A percentile compares a stretch with the other conserved stretches of the same genome.
Evolutionary conservation across 2,888 invertebrate species (phyloP).

Genomic region (Diachrysia chrysitis): DNA sequence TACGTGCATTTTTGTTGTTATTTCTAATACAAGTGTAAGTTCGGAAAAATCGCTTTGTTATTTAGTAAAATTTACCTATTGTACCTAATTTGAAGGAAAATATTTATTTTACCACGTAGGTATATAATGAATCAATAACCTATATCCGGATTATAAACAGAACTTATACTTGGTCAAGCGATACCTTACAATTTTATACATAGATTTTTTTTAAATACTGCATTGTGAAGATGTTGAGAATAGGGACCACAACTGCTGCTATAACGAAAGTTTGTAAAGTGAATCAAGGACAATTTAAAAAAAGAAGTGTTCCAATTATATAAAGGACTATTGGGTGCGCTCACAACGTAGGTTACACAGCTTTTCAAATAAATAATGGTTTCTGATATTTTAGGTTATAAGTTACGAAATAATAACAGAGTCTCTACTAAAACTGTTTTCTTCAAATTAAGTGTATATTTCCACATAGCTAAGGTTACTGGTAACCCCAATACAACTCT

Average conservation of each 20-base stretch:
- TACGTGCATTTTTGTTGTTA: neutral
- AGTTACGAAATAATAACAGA: constrained; percentile 17
- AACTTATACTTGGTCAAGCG: neutral
- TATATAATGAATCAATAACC: too few species aligned
- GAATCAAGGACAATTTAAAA: constrained; percentile 36
- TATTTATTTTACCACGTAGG: too few species aligned
- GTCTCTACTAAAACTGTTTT: constrained; percentile 21
- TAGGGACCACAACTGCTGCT: constrained; percentile 20
- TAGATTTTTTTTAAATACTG: neutral
- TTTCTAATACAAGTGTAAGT: too few species aligned
- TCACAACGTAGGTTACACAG: constrained; percentile 30
- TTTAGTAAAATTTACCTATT: too few species aligned
- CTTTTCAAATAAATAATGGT: constrained; percentile 21
- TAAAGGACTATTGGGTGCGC: constrained; percentile 37
- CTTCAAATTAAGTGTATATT: constrained; percentile 27
- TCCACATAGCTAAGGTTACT: constrained; percentile 29
- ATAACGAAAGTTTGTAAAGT: constrained; percentile 21
- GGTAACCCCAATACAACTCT: constrained; percentile 41
- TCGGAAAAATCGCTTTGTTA: too few species aligned
- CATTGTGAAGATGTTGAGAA: constrained; percentile 9
- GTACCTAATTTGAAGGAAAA: too few species aligned
- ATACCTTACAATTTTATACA: neutral
- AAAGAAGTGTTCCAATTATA: constrained; percentile 34
- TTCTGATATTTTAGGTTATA: constrained; percentile 34
- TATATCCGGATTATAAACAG: too few species aligned